Base-by-base conservation (phyloP, 2,888 invertebrate genomes). In the Thecophora atra region DNA sequence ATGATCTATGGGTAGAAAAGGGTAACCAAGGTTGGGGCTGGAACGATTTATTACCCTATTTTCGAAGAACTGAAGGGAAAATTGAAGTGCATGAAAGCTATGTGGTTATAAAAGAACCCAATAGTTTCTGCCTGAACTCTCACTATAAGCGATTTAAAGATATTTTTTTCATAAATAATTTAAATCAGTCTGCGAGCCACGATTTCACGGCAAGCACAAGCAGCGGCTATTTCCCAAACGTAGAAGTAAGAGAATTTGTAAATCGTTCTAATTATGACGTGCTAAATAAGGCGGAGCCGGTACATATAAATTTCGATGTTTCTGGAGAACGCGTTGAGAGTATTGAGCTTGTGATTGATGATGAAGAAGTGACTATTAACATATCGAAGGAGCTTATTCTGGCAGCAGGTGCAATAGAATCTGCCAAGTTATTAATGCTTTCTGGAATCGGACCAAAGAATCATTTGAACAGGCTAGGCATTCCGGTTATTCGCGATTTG, bases 31-130 rank as follows among this genome's bases (percentile, higher is more conserved):
- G n/a, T n/a, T n/a, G n/a, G n/a, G n/a, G n/a, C n/a, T n/a, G n/a
- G n/a, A n/a, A n/a, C n/a, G 92, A 93, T 75, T 89, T 95, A 0
- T 83, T 94, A 65, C 91, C 91, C 0, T 94, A 93, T 82, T 95
- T 95, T 81, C 91, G 91, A 83, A 94, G 94, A 81, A 94, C 94
- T 0, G 88, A 80, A 63, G 77, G 72, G 0, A 77, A 71, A 0
- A 77, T 71, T 15, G 79, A 77, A 30, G 80, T 80, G 69, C 79
- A 79, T 0, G 70, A 72, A 60, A 83, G 84, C 3, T 88, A 87
- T 28, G 76, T 90, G 17, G 82, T 85, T 1, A 79, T 91, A 0
- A 85, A 87, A 74, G 47, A 77, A 54, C 86, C 84, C 72, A 85
- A 86, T 37, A 79, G 28, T 0, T 71, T 74, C 0, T 63, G 78